Base-by-base conservation (phyloP, 2,888 invertebrate genomes). In the Cheilosia soror region DNA sequence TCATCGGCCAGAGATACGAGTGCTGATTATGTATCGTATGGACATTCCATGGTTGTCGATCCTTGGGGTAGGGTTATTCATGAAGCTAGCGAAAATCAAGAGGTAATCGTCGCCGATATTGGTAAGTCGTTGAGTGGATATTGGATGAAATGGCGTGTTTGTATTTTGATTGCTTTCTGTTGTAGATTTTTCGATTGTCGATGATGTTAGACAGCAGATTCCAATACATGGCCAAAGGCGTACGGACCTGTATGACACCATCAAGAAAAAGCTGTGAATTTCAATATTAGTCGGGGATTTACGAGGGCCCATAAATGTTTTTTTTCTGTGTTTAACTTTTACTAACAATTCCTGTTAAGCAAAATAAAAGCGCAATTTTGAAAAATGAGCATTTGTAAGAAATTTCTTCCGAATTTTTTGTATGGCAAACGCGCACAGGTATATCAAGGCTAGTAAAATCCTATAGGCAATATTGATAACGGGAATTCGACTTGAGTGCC, bases 11-110 rank as follows among this genome's bases (percentile, higher is more conserved):
- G 97, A 84, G 96, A 96, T 90, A 90, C 91, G 3, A 92, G 91
- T 5, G 94, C 97, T 2, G 87, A 97, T 96, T 99, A 98, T 91
- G 94, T 96, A 49, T 97, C 98, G 11, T 98, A 96, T 94, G 98
- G 98, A 0, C 98, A 98, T 92, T 96, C 97, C 11, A 94, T 95
- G 90, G 93, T 97, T 9, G 95, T 96, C 0, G 95, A 95, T 93
- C 98, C 98, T 96, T 96, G 93, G 93, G 92, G 96, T 0, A 94
- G 95, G 77, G 94, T 98, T 0, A 91, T 96, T 3, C 93, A 93
- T 0, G 94, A 94, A 89, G 94, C 97, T 31, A 95, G 95, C 40
- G 95, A 95, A 87, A 93, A 93, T 4, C 96, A 97, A 88, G 95
- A 94, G 68, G 94, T 96, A 71, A 90, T 98, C 11, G 93, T 95